Percentiles rank a stretch among this genome's conserved stretches.
Conservation (phyloP, 2,113 vertebrate genomes). For the Myotis lucifugus region DNA sequence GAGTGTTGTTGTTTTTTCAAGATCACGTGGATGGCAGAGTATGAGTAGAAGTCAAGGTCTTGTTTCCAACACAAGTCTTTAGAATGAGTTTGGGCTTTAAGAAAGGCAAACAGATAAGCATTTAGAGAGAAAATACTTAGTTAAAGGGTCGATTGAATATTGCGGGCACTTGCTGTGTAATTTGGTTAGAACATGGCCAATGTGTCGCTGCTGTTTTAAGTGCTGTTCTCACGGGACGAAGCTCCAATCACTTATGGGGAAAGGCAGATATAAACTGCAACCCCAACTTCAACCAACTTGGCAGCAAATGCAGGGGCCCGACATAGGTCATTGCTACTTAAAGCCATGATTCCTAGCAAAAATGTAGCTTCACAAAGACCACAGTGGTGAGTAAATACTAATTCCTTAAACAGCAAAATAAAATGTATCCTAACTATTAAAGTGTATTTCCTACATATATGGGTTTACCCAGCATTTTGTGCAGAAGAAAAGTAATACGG, state of each 20-base stretch:
- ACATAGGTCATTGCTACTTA: background rate
- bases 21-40: background rate
- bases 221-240: background rate
- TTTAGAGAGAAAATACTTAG: background rate
- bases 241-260: background rate
- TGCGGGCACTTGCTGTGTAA: background rate
- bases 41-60: background rate
- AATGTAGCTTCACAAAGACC: background rate
- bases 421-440: background rate
- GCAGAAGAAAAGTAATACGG: background rate
- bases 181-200: background rate
- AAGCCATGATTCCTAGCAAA: background rate
- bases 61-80: background rate
- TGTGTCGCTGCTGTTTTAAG: background rate
- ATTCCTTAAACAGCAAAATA: background rate
- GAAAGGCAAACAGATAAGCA: background rate
- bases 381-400: background rate
- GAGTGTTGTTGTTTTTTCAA: background rate
- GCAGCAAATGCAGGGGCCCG: background rate
- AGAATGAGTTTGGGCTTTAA: background rate
- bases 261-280: background rate
- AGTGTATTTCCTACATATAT: background rate
- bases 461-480: background rate
- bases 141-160: background rate
- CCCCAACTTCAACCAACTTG: background rate